Evolutionary conservation across 1,140 invertebrate genomes (phyloP).

Genomic region (Sminthurinus signatus): DNA sequence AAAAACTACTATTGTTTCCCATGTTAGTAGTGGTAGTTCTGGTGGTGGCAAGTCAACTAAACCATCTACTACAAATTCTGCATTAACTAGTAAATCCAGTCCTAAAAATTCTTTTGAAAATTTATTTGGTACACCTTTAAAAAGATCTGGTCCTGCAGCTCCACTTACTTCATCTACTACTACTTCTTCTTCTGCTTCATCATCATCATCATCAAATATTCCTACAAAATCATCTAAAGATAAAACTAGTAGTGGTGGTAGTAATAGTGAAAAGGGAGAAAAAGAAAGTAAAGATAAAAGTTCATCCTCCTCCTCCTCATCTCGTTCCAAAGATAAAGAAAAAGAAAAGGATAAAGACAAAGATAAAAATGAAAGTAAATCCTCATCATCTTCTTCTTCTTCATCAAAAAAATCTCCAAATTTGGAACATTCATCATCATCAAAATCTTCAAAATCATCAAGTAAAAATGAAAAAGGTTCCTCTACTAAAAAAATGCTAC

Average conservation of each 20-base stretch:
- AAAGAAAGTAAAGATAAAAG: too few species aligned
- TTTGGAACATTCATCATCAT: neutral
- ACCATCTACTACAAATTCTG: constrained; percentile 3
- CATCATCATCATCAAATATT: too few species aligned
- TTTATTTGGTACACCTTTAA: constrained; percentile 64
- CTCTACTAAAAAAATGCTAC: constrained; percentile 34
- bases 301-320: neutral
- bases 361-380: constrained; percentile 5
- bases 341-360: constrained; percentile 14
- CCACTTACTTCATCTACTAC: constrained; percentile 1
- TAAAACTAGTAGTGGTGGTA: too few species aligned
- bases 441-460: constrained; percentile 25
- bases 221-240: too few species aligned
- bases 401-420: constrained; percentile 25
- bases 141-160: constrained; percentile 3
- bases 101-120: constrained; percentile 62
- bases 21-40: constrained; percentile 1
- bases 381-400: constrained; percentile 14
- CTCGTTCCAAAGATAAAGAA: neutral
- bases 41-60: constrained; percentile 33
- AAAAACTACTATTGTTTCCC: constrained; percentile 1
- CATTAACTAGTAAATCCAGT: constrained; percentile 58
- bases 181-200: neutral
- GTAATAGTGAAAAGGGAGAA: too few species aligned
- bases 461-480: constrained; percentile 26